Base-by-base conservation (phyloP, 2,797 vertebrate genomes). In the Arrhamphus sclerolepis region DNA sequence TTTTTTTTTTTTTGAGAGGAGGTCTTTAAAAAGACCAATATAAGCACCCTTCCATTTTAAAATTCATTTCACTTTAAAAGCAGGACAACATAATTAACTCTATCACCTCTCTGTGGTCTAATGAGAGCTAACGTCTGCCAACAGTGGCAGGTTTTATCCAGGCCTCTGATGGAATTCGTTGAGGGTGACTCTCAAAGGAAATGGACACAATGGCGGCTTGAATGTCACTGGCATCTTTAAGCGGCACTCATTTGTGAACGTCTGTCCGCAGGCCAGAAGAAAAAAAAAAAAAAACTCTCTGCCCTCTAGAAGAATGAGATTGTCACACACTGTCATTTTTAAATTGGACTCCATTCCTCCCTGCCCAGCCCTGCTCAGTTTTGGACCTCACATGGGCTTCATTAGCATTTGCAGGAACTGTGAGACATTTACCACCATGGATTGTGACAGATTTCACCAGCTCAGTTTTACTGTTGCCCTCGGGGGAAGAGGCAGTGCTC, bases 361-460 rank as follows among this genome's bases (percentile, higher is more conserved):
- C 66, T 56, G 66, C 74, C 69, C 71, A 49, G 64, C 74, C 75
- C 63, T 31, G 42, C 72, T 68, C 53, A 0, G 65, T 74, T 84
- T 81, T 88, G 87, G 86, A 89, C 83, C 80, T 86, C 72, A 82
- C 85, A 83, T 75, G 84, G 89, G 86, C 74, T 75, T 80, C 86
- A 91, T 91, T 93, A 90, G 89, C 91, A 90, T 90, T 92, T 87
- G 78, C 81, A 79, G 80, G 80, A 88, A 90, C 87, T 70, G 72
- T 9, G 56, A 91, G 89, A 92, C 90, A 90, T 88, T 91, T 89
- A 80, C 87, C 85, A 83, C 89, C 83, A 73, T 73, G 82, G 84
- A 88, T 87, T 86, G 86, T 91, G 91, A 89, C 90, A 91, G 86
- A 91, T 91, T 91, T 93, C 89, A 89, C 87, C 82, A 84, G 82